Conservation (phyloP, 2,888 invertebrate species). For the Celastrina argiolus region DNA sequence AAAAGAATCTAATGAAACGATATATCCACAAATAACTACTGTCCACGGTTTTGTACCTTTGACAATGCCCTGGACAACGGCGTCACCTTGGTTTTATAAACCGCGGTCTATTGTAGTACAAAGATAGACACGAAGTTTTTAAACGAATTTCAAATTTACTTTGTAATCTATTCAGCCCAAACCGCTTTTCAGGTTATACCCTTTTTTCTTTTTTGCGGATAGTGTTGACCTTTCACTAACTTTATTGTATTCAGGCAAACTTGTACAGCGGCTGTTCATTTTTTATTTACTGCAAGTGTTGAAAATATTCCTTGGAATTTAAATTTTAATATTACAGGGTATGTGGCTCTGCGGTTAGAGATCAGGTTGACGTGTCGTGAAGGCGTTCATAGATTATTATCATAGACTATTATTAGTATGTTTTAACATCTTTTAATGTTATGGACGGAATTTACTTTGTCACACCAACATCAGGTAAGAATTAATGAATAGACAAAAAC, state of each 20-base stretch:
- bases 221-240: neutral
- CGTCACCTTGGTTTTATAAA: conserved; percentile 20
- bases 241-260: neutral
- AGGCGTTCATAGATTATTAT: no score
- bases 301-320: no score
- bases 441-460: no score
- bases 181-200: neutral
- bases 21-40: conserved; percentile 20
- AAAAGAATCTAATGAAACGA: conserved; percentile 22
- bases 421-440: no score
- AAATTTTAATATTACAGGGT: no score
- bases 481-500: no score
- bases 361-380: no score
- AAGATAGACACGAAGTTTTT: conserved; percentile 10
- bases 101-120: conserved; percentile 1
- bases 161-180: neutral
- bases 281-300: no score
- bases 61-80: conserved; percentile 17
- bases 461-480: no score
- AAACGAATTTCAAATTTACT: conserved; percentile 4
- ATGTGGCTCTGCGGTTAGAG: no score
- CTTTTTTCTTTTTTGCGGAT: neutral
- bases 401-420: no score
- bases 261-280: no score
- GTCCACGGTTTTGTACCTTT: conserved; percentile 17